A percentile compares a stretch with the other conserved stretches of the same genome.
These are phyloP conservation scores for Xerus rutilus DNA, from an alignment of 2,797 vertebrate species.

Conservation along the genomic window DNA sequence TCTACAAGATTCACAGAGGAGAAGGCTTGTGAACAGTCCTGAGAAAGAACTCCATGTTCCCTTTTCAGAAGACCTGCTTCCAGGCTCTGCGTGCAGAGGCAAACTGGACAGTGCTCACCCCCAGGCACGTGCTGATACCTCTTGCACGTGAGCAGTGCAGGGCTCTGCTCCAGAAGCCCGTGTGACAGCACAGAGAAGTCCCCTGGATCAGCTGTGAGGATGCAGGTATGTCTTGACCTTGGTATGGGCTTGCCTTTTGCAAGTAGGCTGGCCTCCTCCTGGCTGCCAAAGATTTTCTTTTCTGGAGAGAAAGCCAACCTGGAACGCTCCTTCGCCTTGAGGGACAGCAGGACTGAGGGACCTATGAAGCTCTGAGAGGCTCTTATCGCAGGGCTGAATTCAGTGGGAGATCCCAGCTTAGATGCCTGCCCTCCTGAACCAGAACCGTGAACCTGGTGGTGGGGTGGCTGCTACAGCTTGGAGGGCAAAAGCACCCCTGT, in stretches of 20 bases:
- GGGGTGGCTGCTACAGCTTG: background rate
- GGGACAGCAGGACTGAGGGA: background rate
- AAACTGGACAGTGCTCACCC: background rate
- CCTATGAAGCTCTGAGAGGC: background rate
- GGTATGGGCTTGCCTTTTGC: background rate
- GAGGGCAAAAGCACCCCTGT: background rate
- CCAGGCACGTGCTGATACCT: background rate
- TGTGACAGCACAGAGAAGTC: background rate
- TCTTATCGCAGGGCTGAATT: background rate
- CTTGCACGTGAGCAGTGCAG: background rate
- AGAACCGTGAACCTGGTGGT: background rate
- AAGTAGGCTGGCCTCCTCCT: background rate
- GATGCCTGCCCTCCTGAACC: background rate
- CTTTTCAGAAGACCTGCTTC: background rate
- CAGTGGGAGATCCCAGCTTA: background rate
- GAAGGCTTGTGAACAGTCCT: accelerated
- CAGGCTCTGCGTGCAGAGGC: background rate
- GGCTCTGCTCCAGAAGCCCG: background rate
- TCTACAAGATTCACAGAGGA: background rate
- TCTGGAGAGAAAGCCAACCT: background rate
- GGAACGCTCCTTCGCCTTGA: background rate
- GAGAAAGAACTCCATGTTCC: background rate
- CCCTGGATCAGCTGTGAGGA: accelerated
- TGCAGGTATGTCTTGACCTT: background rate
- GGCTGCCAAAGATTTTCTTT: background rate